A percentile compares a stretch with the other conserved stretches of the same genome.
Evolutionary conservation across 1,140 invertebrate species (phyloP).

Genomic region (Nomia melanderi): DNA sequence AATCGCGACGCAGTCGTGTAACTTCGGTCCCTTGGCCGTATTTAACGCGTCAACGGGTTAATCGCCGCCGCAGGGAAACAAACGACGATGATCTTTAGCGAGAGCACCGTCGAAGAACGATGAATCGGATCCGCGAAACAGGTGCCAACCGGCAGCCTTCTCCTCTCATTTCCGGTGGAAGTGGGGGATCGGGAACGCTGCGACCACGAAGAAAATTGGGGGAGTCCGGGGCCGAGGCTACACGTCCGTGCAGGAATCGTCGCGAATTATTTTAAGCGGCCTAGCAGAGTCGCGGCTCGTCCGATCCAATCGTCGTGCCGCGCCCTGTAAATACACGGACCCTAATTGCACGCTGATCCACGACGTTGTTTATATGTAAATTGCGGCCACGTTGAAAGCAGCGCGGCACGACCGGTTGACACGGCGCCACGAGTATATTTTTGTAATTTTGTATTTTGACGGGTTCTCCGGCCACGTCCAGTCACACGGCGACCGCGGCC

Average conservation of each 20-base stretch:
- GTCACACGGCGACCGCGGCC: conserved; percentile 9
- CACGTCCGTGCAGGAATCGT: conserved; percentile 30
- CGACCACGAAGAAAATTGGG: neutral
- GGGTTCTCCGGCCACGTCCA: conserved; percentile 30
- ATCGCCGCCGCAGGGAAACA: neutral
- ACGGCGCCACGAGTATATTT: conserved; percentile 70
- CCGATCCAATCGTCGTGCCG: conserved; percentile 50
- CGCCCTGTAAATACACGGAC: conserved; percentile 61
- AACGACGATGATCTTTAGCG: neutral
- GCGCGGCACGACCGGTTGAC: conserved; percentile 49
- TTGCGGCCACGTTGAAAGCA: conserved; percentile 40
- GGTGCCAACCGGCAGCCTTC: conserved; percentile 35
- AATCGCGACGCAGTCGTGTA: conserved; percentile 52
- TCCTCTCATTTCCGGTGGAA: neutral
- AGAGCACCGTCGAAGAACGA: too few relatives aligned
- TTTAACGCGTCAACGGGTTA: neutral
- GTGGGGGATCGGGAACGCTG: neutral
- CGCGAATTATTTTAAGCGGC: conserved; percentile 67
- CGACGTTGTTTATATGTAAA: conserved; percentile 64
- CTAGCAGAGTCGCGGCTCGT: conserved; percentile 67
- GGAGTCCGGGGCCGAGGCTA: conserved; percentile 19
- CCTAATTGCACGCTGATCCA: conserved; percentile 48
- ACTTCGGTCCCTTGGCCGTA: conserved; percentile 29
- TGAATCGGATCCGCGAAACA: neutral
- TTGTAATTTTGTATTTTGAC: conserved; percentile 75